These are phyloP conservation scores for Dicaeum eximium DNA, from an alignment of 2,113 vertebrate genomes.

Conservation along the genomic window DNA sequence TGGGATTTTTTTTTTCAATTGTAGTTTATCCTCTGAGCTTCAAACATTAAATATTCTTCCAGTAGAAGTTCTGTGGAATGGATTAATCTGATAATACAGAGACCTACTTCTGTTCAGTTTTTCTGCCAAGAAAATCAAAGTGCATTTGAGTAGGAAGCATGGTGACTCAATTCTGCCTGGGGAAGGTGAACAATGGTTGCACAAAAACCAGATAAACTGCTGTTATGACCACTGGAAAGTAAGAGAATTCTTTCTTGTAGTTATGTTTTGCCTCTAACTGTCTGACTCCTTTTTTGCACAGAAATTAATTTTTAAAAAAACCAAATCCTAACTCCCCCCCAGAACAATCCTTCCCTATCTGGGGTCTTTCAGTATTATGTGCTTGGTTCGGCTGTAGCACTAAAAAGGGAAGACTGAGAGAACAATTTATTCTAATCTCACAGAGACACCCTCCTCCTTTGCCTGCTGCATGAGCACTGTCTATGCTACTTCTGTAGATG, in stretches of 20 bases:
- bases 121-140: not conserved
- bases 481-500: not conserved
- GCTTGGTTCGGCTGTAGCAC: not conserved
- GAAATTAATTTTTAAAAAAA: not conserved
- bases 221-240: not conserved
- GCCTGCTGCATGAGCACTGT: not conserved
- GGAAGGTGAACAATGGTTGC: not conserved
- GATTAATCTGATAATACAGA: not conserved
- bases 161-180: not conserved
- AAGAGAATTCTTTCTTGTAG: not conserved
- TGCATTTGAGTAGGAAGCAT: not conserved
- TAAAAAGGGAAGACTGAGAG: not conserved
- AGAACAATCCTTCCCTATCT: not conserved
- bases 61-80: not conserved
- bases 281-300: not conserved
- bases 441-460: not conserved
- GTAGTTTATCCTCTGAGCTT: not conserved
- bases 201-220: not conserved
- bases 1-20: not conserved
- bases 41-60: not conserved
- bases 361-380: not conserved
- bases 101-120: not conserved
- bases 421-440: not conserved
- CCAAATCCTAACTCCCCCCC: fast-evolving
- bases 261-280: not conserved